These are phyloP conservation scores for Achlya flavicornis DNA, from an alignment of 2,888 invertebrate species.

Conservation along the genomic window DNA sequence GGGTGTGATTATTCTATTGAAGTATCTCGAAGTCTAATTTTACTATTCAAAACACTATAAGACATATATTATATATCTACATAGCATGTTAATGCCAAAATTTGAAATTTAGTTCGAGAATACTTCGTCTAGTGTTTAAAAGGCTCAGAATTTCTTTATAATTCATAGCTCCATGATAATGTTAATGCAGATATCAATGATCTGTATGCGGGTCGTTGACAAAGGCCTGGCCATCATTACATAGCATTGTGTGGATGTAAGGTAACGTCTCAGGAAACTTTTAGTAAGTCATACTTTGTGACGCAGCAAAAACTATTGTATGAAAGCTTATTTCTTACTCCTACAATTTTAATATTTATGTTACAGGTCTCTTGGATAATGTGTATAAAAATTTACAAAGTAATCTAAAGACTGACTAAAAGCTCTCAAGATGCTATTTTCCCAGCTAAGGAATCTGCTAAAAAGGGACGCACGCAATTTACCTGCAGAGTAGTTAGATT, in stretches of 20 bases:
- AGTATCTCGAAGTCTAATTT: no score
- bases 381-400: no score
- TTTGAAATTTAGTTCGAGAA: neutral
- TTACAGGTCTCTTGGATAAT: neutral
- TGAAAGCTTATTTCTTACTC: neutral
- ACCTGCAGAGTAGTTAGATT: no score
- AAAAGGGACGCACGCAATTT: neutral
- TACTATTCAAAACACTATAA: no score
- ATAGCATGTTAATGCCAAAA: neutral
- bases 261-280: constrained; percentile 34
- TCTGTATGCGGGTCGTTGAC: constrained; percentile 43
- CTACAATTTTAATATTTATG: neutral
- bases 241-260: constrained; percentile 47
- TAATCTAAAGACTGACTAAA: no score
- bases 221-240: constrained; percentile 50
- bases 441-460: no score
- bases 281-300: constrained; percentile 20
- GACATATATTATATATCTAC: no score
- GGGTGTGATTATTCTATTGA: no score
- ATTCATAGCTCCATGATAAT: constrained; percentile 28
- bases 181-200: constrained; percentile 47
- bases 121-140: neutral
- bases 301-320: neutral
- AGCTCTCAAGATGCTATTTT: no score
- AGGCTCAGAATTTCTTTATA: neutral